Base-by-base conservation (phyloP, 2,113 vertebrate genomes). In the Ophthalmolycus amberensis region DNA sequence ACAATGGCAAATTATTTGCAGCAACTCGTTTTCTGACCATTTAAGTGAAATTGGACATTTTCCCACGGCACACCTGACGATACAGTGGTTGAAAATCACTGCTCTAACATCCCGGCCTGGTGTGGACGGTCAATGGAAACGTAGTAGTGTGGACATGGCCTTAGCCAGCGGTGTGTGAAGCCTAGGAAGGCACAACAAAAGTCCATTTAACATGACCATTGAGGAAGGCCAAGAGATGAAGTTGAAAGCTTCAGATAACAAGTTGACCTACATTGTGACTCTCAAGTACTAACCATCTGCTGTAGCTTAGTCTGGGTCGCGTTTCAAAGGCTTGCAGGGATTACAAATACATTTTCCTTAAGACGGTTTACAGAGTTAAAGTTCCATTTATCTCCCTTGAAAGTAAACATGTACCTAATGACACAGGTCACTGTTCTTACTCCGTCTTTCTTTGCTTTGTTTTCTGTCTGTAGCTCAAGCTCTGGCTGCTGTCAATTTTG, bases 401-500 rank as follows among this genome's bases (percentile, higher is more conserved):
- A 32, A 34, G 6, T 46, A 20, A 42, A 42, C 2, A 10, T 8
- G 66, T 44, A n/a, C 3, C 25, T 14, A 63, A 1, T 65, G 67
- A 48, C 54, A 69, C 59, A 42, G 27, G 6, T 37, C 34, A 40
- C 20, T 38, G 10, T 48, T 77, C 44, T 40, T 32, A 70, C 14
- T 20, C 4, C 27, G 0, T 69, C 20, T 70, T 37, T 75, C n/a
- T 78, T 6, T 84, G 22, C 7, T 22, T 75, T 66, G n/a, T 15
- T 6, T 62, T 60, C 40, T 73, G 9, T 90, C 79, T 88, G 22
- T 75, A 98, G 97, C 95, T 95, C 97, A 97, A 94, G 96, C 96
- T 65, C 91, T 97, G 93, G 96, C 96, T 12, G 95, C 96, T 69
- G 54, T 82, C 85, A 96, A 96, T 87, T 96, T 96, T 93, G 96